Conservation (phyloP, 1,140 invertebrate species). For the Melitaea cinxia region DNA sequence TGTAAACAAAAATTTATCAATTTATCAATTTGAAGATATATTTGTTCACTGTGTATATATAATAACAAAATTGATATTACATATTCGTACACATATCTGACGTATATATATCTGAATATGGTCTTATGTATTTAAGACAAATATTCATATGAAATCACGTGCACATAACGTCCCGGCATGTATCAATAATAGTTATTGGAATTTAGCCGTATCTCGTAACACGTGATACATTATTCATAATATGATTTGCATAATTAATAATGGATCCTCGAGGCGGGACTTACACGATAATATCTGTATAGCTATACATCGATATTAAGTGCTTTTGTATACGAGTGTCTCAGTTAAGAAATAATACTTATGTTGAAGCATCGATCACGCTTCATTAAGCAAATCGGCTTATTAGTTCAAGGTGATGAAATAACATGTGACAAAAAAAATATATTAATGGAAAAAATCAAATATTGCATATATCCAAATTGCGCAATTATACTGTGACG, state of each 20-base stretch:
- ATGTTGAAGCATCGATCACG: slow-evolving; percentile 29
- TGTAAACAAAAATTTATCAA: not conserved
- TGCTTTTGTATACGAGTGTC: slow-evolving; percentile 22
- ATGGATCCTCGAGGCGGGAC: slow-evolving; percentile 37
- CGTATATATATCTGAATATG: not conserved
- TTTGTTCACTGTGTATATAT: not conserved
- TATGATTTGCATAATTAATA: slow-evolving; percentile 45
- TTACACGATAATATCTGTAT: slow-evolving; percentile 26
- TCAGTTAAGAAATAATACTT: slow-evolving; percentile 30
- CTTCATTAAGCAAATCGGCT: slow-evolving; percentile 34
- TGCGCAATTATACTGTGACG: not conserved
- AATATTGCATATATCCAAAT: not conserved
- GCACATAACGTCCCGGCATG: slow-evolving; percentile 2
- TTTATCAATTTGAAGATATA: not conserved
- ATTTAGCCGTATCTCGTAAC: slow-evolving; percentile 35
- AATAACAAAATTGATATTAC: slow-evolving; percentile 1
- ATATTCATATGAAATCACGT: slow-evolving; percentile 2
- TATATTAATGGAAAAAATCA: slow-evolving; percentile 6
- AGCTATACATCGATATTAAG: slow-evolving; percentile 24
- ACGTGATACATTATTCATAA: slow-evolving; percentile 41
- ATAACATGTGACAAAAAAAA: slow-evolving; percentile 12
- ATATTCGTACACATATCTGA: not conserved
- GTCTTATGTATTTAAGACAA: slow-evolving; percentile 1
- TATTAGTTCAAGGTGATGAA: slow-evolving; percentile 31
- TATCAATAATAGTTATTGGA: slow-evolving; percentile 32